Evolutionary conservation across 2,797 vertebrate genomes (phyloP), one percentile per base, ranked within the genome.

Genomic region (Syngnathus acus): DNA sequence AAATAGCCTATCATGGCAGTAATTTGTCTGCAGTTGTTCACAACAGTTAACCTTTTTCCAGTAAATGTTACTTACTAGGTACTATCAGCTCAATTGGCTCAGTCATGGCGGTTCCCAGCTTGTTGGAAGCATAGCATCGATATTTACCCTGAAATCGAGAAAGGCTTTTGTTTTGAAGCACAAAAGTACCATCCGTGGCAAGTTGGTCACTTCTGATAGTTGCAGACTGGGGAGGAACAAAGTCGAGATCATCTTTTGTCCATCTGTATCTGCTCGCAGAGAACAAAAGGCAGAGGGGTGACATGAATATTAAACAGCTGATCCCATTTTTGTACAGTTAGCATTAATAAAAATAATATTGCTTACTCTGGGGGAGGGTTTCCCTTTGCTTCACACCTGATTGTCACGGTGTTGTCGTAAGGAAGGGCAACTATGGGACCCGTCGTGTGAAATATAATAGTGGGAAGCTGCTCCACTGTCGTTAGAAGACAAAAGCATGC

Each of bases 291-390:
- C 37, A 65, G 6, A 19, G 6, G 50, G 11, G 13, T 23, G 19
- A 61, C 13, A 6, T 42, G 11, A 21, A 23, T 21, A 23, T 61
- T 42, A 19, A 26, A 62, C 13, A 45, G 42, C 21, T 21, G 50
- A 17, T 26, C n/a, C 61, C 32, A 4, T 32, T 32, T 32, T 32
- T 32, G 32, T 32, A 32, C 32, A 32, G 32, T 32, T 32, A 32
- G 3, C 32, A 32, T 32, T 32, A 32, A 37, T 39, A 40, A 21
- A 11, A 19, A 62, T 17, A 10, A 32, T 55, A 13, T 26, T 40
- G 92, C 95, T 93, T 88, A 99, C 96, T 4, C 77, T 76, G 96
- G 95, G 37, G 88, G 84, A 0, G 97, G 96, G 72, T 96, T 99
- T 72, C 95, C 96, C 84, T 69, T 93, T 38, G 94, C 97, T 81